These are phyloP conservation scores for Ctenomys sociabilis DNA, from an alignment of 2,113 vertebrate species.

Conservation along the genomic window DNA sequence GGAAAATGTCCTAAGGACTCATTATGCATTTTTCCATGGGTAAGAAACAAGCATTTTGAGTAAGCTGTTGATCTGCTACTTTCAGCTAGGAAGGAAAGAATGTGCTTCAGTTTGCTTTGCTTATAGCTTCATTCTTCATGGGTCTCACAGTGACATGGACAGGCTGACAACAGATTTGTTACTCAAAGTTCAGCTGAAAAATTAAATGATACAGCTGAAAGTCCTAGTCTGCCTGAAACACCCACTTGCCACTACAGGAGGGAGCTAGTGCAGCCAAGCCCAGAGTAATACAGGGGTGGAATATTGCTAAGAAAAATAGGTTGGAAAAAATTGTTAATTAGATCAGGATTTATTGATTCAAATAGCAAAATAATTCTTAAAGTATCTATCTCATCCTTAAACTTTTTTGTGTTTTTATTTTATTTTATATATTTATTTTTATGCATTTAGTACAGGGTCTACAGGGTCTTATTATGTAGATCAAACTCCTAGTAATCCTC, in stretches of 20 bases:
- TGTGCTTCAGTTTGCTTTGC: constrained; percentile 68
- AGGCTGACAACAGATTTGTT: constrained; percentile 79
- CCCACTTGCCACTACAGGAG: constrained; percentile 37
- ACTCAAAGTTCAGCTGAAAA: constrained; percentile 78
- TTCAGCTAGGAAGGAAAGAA: constrained; percentile 65
- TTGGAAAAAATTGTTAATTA: constrained; percentile 42
- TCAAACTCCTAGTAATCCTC: too few species aligned
- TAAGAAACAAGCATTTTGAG: constrained; percentile 60
- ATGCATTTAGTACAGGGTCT: too few species aligned
- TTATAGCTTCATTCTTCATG: constrained; percentile 69
- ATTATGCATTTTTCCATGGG: background rate
- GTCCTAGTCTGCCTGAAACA: constrained; percentile 30
- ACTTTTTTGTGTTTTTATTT: background rate
- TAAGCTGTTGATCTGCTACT: constrained; percentile 71
- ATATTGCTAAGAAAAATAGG: constrained; percentile 47
- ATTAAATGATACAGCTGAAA: constrained; percentile 79
- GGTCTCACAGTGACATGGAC: constrained; percentile 76
- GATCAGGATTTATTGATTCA: constrained; percentile 17
- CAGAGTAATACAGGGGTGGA: constrained; percentile 38
- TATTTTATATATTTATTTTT: too few species aligned
- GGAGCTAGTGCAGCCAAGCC: background rate
- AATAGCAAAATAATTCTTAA: background rate
- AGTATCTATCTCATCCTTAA: background rate
- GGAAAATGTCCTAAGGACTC: background rate
- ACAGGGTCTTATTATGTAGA: too few species aligned